phyloP scores from a whole-genome alignment of 2,113 vertebrate genomes.

The Notarius quadriscutis region DNA sequence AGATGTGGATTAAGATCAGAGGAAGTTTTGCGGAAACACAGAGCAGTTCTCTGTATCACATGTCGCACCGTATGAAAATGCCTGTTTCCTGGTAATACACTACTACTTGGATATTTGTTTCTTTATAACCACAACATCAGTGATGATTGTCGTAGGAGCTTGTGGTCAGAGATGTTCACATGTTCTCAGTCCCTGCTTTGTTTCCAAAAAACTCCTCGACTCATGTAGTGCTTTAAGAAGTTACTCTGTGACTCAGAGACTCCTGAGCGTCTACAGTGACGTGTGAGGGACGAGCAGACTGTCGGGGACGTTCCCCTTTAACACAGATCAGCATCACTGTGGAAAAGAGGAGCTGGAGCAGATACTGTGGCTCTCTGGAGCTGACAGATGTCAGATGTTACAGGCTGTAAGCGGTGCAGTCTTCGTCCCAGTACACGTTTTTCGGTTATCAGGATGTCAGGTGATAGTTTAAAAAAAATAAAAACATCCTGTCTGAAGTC shows the following conservation, averaged over 20 bases:
- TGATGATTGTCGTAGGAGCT: not conserved
- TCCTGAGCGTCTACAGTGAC: not conserved
- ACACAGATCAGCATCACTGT: not conserved
- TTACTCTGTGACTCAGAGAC: constrained; percentile 24
- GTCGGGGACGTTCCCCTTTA: not conserved
- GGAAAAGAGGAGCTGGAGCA: not conserved
- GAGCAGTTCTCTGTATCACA: not conserved
- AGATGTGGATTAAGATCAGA: not conserved
- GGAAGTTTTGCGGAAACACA: not conserved
- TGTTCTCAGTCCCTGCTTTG: not conserved
- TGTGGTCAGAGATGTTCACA: not conserved
- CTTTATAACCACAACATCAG: not conserved
- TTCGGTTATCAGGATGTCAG: not conserved
- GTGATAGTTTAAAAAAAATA: not conserved
- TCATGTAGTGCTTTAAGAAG: not conserved
- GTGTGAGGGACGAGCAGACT: not conserved
- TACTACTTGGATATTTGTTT: not conserved
- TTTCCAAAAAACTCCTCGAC: not conserved
- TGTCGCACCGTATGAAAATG: not conserved
- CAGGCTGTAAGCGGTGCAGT: not conserved
- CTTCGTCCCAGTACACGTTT: not conserved
- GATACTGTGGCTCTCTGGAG: not conserved
- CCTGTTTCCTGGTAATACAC: not conserved
- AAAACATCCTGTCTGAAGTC: not conserved
- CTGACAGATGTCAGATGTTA: not conserved